Evolutionary conservation across 2,797 vertebrate genomes (phyloP).

Genomic region (Parotocinclus haroldoi): DNA sequence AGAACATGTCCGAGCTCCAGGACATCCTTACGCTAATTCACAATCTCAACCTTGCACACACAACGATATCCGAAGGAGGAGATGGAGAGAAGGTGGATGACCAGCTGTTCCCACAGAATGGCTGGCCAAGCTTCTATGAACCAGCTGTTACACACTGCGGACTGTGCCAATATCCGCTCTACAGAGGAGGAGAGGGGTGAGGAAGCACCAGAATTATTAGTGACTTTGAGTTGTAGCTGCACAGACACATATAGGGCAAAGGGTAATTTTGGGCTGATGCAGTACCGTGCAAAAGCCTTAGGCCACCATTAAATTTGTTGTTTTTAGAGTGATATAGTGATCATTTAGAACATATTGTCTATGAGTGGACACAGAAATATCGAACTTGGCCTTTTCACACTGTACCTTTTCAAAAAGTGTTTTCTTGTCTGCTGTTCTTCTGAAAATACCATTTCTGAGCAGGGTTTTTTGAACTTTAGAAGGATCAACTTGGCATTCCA

Average conservation of each 20-base stretch:
- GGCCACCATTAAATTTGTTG: too few relatives aligned
- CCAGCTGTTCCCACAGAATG: constrained; percentile 80
- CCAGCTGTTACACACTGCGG: constrained; percentile 84
- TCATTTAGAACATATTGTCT: too few relatives aligned
- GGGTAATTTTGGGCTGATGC: not conserved
- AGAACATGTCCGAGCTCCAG: constrained; percentile 86
- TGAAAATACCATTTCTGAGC: too few relatives aligned
- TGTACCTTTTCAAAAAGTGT: too few relatives aligned
- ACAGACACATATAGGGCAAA: not conserved
- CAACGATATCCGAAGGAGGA: constrained; percentile 46
- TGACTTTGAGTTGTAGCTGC: too few relatives aligned
- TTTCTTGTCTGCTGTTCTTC: too few relatives aligned
- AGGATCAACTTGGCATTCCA: too few relatives aligned
- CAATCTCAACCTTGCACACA: constrained; percentile 83
- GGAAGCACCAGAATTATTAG: constrained; percentile 34
- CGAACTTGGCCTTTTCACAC: too few relatives aligned
- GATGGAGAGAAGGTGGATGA: constrained; percentile 71
- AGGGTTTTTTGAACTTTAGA: too few relatives aligned
- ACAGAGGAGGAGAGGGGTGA: constrained; percentile 89
- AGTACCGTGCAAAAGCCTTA: too few relatives aligned
- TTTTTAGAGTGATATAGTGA: too few relatives aligned
- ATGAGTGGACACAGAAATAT: too few relatives aligned
- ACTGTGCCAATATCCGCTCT: constrained; percentile 85
- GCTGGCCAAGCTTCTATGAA: constrained; percentile 93
- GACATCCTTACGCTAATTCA: constrained; percentile 86